Evolutionary conservation across 2,797 vertebrate species (phyloP).

Genomic region (Melanotaenia trifasciata): DNA sequence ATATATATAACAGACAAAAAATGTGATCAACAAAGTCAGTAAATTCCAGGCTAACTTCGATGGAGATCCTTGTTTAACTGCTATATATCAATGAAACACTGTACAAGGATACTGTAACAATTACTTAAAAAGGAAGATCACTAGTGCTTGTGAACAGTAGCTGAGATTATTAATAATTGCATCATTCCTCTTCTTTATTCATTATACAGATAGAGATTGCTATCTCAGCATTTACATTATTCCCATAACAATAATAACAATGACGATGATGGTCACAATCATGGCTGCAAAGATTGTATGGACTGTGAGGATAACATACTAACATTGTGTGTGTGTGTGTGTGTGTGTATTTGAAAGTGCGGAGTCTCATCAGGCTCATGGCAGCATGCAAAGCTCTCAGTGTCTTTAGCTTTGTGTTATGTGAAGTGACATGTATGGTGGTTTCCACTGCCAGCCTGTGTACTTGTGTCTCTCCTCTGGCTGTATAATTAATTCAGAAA

Average conservation of each 20-base stretch:
- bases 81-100: no score
- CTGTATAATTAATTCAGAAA: constrained; percentile 81
- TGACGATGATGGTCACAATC: constrained; percentile 11
- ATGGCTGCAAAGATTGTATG: constrained; percentile 23
- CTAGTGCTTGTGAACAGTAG: constrained; percentile 10
- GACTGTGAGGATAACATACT: constrained; percentile 23
- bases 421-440: constrained; percentile 71
- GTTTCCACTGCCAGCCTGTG: constrained; percentile 68
- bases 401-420: constrained; percentile 62
- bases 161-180: constrained; percentile 41
- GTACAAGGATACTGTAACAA: no score
- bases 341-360: background rate
- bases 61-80: no score
- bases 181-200: background rate
- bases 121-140: no score
- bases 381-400: constrained; percentile 63
- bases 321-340: background rate
- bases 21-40: no score
- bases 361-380: constrained; percentile 41
- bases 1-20: no score
- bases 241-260: constrained; percentile 8
- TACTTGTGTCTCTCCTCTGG: constrained; percentile 65
- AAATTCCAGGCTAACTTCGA: no score
- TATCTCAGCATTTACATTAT: constrained; percentile 17
- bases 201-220: constrained; percentile 1